These are phyloP conservation scores for Ceratina australensis DNA, from an alignment of 1,140 invertebrate genomes.

Conservation along the genomic window DNA sequence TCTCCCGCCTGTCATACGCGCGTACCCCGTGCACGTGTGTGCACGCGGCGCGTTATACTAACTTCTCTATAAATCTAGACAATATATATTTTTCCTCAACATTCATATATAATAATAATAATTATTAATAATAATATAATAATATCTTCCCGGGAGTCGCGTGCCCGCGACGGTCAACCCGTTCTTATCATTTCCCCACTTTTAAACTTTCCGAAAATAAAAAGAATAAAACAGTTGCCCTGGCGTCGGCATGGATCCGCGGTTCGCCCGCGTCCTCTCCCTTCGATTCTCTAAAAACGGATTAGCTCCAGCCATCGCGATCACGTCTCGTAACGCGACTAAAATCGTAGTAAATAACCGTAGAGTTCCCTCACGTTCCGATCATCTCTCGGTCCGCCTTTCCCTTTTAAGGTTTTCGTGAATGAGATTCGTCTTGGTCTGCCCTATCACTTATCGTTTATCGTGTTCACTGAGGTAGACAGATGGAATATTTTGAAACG, in stretches of 20 bases:
- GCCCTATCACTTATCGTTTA: constrained; percentile 70
- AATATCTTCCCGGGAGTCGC: constrained; percentile 52
- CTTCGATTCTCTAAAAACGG: neutral
- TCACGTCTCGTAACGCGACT: neutral
- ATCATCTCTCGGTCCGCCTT: neutral
- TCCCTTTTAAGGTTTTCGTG: constrained; percentile 3
- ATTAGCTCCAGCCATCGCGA: neutral
- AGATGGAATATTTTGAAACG: constrained; percentile 71
- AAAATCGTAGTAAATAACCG: neutral
- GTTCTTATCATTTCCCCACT: neutral
- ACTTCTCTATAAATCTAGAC: constrained; percentile 67
- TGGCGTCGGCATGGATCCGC: constrained; percentile 28
- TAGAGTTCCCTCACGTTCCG: neutral
- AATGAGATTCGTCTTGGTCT: constrained; percentile 58
- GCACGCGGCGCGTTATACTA: constrained; percentile 51
- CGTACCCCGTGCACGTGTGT: constrained; percentile 27
- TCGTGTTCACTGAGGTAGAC: constrained; percentile 77
- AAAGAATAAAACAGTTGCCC: constrained; percentile 48
- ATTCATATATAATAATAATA: constrained; percentile 67
- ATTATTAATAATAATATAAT: constrained; percentile 57
- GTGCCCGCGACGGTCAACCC: constrained; percentile 18
- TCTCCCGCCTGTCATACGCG: neutral
- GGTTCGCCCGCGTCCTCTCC: neutral
- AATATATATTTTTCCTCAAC: constrained; percentile 69
- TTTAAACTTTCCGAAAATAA: constrained; percentile 55